These are phyloP conservation scores for Lycodopsis pacificus DNA, from an alignment of 2,797 vertebrate species.

Conservation along the genomic window DNA sequence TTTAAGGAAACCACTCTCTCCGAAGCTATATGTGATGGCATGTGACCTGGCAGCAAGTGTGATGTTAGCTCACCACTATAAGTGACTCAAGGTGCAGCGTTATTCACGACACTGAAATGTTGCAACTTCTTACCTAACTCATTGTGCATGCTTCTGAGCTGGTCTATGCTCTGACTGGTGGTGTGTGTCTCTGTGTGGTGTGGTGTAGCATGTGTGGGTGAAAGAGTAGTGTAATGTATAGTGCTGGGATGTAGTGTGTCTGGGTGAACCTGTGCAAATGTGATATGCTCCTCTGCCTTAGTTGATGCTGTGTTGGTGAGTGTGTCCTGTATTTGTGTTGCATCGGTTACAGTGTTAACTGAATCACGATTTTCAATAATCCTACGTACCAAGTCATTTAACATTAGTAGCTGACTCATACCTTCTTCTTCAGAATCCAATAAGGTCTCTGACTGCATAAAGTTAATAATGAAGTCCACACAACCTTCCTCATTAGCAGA, in stretches of 20 bases:
- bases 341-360: background rate
- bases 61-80: no score
- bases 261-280: no score
- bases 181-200: background rate
- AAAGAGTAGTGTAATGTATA: no score
- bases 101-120: no score
- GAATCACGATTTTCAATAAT: background rate
- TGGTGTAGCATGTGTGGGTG: no score
- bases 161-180: background rate
- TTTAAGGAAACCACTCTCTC: no score
- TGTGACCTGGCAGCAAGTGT: no score
- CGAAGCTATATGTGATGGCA: background rate
- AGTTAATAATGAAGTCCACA: background rate
- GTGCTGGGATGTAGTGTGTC: no score
- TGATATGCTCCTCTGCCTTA: no score
- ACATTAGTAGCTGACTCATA: slow-evolving; percentile 17
- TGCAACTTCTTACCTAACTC: background rate
- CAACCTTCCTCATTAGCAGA: slow-evolving; percentile 9
- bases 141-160: background rate
- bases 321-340: no score
- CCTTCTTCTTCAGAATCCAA: slow-evolving; percentile 12
- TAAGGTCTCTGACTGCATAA: slow-evolving; percentile 16
- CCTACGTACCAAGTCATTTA: background rate
- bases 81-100: background rate
- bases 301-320: no score